Conservation (phyloP, 2,113 vertebrate species). For the Alethe castanea region DNA sequence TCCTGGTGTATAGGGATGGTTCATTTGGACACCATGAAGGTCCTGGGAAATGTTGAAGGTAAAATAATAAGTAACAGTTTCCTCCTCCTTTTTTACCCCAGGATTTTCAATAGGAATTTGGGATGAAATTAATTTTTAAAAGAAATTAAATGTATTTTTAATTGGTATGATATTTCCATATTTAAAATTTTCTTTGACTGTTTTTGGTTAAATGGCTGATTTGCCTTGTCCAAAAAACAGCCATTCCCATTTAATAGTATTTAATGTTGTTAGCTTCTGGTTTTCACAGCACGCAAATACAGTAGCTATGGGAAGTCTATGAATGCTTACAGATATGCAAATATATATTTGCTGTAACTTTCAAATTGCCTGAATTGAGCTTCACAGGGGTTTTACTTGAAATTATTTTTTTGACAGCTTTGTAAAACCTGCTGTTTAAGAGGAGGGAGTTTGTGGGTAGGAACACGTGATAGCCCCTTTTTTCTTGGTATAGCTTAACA, state of each 20-base stretch:
- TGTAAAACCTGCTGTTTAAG: neutral
- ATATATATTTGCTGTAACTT: neutral
- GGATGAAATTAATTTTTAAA: neutral
- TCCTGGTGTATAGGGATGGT: neutral
- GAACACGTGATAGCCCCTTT: neutral
- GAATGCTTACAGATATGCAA: neutral
- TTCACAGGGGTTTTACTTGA: neutral
- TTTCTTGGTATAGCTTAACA: neutral
- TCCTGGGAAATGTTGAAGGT: neutral
- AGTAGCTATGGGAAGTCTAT: neutral
- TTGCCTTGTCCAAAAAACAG: neutral
- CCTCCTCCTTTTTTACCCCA: accelerated
- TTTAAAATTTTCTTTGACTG: neutral
- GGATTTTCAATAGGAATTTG: neutral
- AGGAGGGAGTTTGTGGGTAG: neutral
- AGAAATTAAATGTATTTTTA: neutral
- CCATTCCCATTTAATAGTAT: neutral
- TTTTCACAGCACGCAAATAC: neutral
- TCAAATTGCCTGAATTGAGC: neutral
- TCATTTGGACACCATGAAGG: neutral
- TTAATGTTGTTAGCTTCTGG: neutral
- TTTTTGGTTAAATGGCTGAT: neutral
- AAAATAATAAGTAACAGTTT: neutral
- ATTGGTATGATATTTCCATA: neutral
- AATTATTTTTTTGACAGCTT: neutral